Percentiles rank a stretch among this genome's conserved stretches.
Evolutionary conservation across 1,140 invertebrate genomes (phyloP).

Genomic region (Notospermus geniculatus): DNA sequence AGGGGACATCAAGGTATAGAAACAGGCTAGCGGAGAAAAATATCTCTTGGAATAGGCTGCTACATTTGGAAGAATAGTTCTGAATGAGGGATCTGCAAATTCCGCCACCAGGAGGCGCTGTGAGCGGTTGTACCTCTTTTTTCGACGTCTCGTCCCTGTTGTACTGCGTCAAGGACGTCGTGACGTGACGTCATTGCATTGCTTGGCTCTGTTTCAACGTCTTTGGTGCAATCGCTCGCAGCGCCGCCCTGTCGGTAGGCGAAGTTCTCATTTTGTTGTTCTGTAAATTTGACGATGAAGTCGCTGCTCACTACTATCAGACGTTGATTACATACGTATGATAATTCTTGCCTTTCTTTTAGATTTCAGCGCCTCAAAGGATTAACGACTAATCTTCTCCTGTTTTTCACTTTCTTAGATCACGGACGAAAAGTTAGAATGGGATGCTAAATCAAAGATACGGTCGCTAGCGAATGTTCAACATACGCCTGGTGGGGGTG

Average conservation of each 20-base stretch:
- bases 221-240: too few species aligned
- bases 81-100: conserved; percentile 33
- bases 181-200: too few species aligned
- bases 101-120: conserved; percentile 70
- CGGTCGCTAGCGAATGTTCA: conserved; percentile 3
- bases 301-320: conserved; percentile 11
- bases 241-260: conserved; percentile 88
- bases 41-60: conserved; percentile 34
- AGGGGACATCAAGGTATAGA: conserved; percentile 45
- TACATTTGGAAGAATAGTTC: conserved; percentile 68
- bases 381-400: too few species aligned
- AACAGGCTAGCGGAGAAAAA: conserved; percentile 64
- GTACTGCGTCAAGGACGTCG: too few species aligned
- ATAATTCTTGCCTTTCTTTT: too few species aligned
- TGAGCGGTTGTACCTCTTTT: too few species aligned
- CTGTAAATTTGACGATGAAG: conserved; percentile 40
- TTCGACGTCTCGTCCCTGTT: too few species aligned
- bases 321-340: too few species aligned
- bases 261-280: conserved; percentile 56
- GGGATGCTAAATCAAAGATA: neutral
- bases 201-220: too few species aligned
- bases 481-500: neutral
- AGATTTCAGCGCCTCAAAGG: too few species aligned
- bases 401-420: too few species aligned
- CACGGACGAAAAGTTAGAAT: neutral